Evolutionary conservation across 2,888 invertebrate species (phyloP).

Genomic region (Napeogenes inachia): DNA sequence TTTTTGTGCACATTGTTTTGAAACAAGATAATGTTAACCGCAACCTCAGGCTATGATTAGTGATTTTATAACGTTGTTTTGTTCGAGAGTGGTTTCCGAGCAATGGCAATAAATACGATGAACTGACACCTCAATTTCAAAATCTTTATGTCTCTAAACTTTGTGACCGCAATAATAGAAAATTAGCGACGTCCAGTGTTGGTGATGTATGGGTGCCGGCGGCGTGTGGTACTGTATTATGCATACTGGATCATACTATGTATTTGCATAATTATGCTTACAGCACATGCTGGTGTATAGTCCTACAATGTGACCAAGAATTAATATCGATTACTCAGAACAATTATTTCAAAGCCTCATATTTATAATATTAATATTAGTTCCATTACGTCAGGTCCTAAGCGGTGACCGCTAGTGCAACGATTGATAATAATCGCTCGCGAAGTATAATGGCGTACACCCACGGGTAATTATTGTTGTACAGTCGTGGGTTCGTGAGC

Average conservation of each 20-base stretch:
- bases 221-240: slow-evolving; percentile 37
- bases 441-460: slow-evolving; percentile 78
- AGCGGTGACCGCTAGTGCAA: slow-evolving; percentile 74
- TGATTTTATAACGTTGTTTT: slow-evolving; percentile 47
- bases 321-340: slow-evolving; percentile 45
- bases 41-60: slow-evolving; percentile 52
- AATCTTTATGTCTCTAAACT: slow-evolving; percentile 70
- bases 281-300: background rate
- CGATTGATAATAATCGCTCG: slow-evolving; percentile 77
- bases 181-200: slow-evolving; percentile 75
- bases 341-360: slow-evolving; percentile 42
- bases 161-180: slow-evolving; percentile 73
- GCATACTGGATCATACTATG: slow-evolving; percentile 44
- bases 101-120: slow-evolving; percentile 64
- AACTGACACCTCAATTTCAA: slow-evolving; percentile 72
- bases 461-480: slow-evolving; percentile 78
- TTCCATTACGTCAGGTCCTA: slow-evolving; percentile 72
- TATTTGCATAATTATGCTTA: slow-evolving; percentile 1
- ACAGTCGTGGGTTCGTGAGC: slow-evolving; percentile 77
- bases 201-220: slow-evolving; percentile 69
- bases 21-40: slow-evolving; percentile 36
- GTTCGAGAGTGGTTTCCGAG: slow-evolving; percentile 40
- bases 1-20: slow-evolving; percentile 29
- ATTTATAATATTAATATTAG: slow-evolving; percentile 74
- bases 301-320: slow-evolving; percentile 35